Base-by-base conservation (phyloP, 2,113 vertebrate genomes). In the Oxyruncus cristatus region DNA sequence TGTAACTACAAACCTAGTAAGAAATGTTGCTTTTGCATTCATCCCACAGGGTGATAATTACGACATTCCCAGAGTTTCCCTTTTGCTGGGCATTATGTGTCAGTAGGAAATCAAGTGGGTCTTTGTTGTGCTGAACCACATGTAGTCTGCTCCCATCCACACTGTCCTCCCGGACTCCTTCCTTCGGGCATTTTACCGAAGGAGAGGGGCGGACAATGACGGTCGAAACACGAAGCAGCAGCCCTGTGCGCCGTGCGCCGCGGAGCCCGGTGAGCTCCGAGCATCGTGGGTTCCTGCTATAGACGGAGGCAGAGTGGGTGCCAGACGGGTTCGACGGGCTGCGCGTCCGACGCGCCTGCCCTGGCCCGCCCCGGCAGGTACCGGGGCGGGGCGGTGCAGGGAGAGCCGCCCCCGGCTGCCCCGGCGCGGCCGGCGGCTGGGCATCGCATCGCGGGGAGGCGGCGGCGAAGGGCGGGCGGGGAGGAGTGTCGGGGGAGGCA, bases 81-180 rank as follows among this genome's bases (percentile, higher is more conserved):
- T 92, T 97, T 98, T 98, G 97, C 96, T 78, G 73, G 44, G 49
- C 61, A 26, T 66, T 62, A 85, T 24, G 63, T 83, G 41, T 75
- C 65, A 71, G 12, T 47, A n/a, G 70, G 92, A 59, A 84, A 66
- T 46, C 91, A 88, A 96, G 89, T 24, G 41, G 52, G 63, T 91
- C 87, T 91, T 94, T 98, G 97, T 97, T 94, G 92, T 96, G 87
- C 66, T 91, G 90, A 97, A 94, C 90, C 62, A 58, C 89, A 42
- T 6, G 17, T 47, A 62, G 53, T 8, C 80, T 47, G 10, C 70
- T 84, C 35, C 44, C 56, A 37, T 8, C 47, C 26, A 56, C 79
- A 13, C 28, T n/a, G 28, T 42, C 53, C 37, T 30, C 65, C 42
- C 21, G 15, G 42, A 68, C 66, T 35, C 12, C 41, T 81, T 70